Conservation (phyloP, 1,140 invertebrate species). For the Drosophila sucinea region DNA sequence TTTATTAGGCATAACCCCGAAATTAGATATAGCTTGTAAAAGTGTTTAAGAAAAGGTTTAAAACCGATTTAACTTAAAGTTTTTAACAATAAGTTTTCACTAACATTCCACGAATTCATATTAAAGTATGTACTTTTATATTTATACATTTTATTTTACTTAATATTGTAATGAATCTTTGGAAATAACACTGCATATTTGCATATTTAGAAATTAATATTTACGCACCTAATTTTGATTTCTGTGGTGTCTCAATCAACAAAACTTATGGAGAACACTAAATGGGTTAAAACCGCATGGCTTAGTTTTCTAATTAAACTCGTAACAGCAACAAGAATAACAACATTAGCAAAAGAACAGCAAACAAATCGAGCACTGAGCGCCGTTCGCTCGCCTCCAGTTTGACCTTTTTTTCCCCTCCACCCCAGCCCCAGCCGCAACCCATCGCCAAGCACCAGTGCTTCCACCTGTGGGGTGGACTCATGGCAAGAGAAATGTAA, state of each 20-base stretch:
- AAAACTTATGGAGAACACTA: conserved; percentile 35
- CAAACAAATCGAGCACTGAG: conserved; percentile 53
- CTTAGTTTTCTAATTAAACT: conserved; percentile 70
- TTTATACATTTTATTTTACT: too few species aligned
- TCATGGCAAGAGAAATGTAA: conserved; percentile 28
- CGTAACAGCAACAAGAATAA: conserved; percentile 47
- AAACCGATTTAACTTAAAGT: too few species aligned
- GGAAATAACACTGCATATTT: neutral
- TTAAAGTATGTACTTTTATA: too few species aligned
- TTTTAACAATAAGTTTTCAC: too few species aligned
- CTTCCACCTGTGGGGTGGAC: conserved; percentile 33
- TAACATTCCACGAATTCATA: too few species aligned
- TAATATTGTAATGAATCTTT: too few species aligned
- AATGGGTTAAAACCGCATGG: conserved; percentile 52
- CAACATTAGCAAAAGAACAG: conserved; percentile 50
- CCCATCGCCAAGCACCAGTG: neutral
- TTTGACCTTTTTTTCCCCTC: conserved; percentile 66
- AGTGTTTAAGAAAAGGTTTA: too few species aligned
- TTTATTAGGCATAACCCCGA: too few species aligned
- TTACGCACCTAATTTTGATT: neutral
- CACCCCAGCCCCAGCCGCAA: neutral
- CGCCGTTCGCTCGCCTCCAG: conserved; percentile 39
- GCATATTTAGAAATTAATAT: neutral
- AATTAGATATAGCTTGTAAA: too few species aligned
- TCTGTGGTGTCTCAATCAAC: neutral